These are phyloP conservation scores for Vulpes vulpes DNA, from an alignment of 2,113 vertebrate genomes.

Conservation along the genomic window DNA sequence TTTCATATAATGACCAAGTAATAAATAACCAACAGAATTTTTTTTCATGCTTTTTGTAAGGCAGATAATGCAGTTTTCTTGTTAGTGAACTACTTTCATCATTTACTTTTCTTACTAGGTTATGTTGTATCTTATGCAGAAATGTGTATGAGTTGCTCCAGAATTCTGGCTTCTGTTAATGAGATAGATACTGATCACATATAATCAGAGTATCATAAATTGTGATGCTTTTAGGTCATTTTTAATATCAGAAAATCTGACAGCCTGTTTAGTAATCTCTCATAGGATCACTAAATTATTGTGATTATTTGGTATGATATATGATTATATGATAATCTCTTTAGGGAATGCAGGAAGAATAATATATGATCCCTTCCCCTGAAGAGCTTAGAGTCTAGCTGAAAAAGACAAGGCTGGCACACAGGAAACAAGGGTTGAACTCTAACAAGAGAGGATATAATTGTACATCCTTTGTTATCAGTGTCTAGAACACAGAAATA, in stretches of 20 bases:
- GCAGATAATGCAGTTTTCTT: slow-evolving; percentile 82
- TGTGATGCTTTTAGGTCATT: neutral
- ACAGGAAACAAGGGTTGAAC: neutral
- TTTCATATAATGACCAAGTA: slow-evolving; percentile 86
- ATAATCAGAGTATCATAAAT: slow-evolving; percentile 75
- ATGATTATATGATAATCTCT: neutral
- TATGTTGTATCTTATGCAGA: slow-evolving; percentile 75
- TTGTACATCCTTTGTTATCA: rapidly evolving
- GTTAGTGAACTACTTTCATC: slow-evolving; percentile 82
- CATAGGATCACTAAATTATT: neutral
- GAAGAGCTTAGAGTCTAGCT: neutral
- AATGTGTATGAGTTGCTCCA: slow-evolving; percentile 73
- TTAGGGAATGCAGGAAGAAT: neutral
- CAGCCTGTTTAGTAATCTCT: neutral
- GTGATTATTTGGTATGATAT: neutral
- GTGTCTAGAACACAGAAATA: neutral
- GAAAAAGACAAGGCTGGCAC: neutral
- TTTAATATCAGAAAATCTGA: slow-evolving; percentile 23
- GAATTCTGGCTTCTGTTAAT: slow-evolving; percentile 78
- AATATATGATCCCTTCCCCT: neutral
- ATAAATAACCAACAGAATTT: slow-evolving; percentile 86
- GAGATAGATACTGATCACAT: slow-evolving; percentile 71
- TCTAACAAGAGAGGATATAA: neutral
- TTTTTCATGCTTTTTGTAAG: slow-evolving; percentile 80
- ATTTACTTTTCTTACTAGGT: slow-evolving; percentile 85